A percentile compares a stretch with the other conserved stretches of the same genome.
Evolutionary conservation across 2,797 vertebrate species (phyloP).

Genomic region (Halcyon chelicuti): DNA sequence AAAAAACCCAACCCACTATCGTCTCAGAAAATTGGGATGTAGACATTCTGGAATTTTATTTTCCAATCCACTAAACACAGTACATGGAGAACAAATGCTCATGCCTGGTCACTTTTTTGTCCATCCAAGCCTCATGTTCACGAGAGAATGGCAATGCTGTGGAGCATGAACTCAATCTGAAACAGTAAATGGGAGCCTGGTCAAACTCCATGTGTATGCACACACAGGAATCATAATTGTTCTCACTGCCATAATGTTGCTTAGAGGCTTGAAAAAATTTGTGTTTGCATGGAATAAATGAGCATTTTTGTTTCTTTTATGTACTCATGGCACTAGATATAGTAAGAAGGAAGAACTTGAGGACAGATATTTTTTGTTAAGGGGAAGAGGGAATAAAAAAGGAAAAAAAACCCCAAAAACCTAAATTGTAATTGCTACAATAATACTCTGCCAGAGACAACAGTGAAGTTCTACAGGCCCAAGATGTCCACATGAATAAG

Average conservation of each 20-base stretch:
- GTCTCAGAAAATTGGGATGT: not conserved
- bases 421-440: not conserved
- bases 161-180: not conserved
- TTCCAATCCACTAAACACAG: not conserved
- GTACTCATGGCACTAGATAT: rapidly evolving
- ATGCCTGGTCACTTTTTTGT: not conserved
- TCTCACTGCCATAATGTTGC: not conserved
- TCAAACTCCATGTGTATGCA: not conserved
- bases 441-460: not conserved
- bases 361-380: not conserved
- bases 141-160: not conserved
- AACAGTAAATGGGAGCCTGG: not conserved
- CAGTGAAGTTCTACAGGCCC: not conserved
- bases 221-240: not conserved
- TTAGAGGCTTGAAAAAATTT: not conserved
- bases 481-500: not conserved
- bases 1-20: not conserved
- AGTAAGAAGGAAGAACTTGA: not conserved
- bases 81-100: not conserved
- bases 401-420: not conserved
- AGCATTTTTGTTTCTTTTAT: not conserved
- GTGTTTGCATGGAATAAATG: not conserved
- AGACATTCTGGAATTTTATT: not conserved
- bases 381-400: not conserved
- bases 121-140: not conserved